Conservation (phyloP, 2,797 vertebrate genomes). For the Atherinosoma microstoma region DNA sequence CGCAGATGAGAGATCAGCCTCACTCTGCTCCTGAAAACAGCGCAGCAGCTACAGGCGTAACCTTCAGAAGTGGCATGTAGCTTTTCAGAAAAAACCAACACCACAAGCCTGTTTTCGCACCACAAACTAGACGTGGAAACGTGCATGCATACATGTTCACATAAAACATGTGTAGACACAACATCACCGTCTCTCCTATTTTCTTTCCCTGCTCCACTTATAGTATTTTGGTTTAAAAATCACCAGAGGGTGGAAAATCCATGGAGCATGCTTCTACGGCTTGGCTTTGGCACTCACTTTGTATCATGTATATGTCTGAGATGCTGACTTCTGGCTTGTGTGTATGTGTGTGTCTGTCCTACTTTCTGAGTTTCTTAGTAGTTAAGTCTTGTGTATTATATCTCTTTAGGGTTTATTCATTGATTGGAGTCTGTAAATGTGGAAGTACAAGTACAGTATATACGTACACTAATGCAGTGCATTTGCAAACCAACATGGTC, state of each 20-base stretch:
- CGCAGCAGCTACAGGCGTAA: slow-evolving; percentile 35
- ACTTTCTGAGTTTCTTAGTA: slow-evolving; percentile 38
- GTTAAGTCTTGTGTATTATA: slow-evolving; percentile 19
- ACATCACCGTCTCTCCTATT: slow-evolving; percentile 9
- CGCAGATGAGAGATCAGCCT: slow-evolving; percentile 35
- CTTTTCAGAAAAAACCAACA: slow-evolving; percentile 24
- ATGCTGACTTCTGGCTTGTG: slow-evolving; percentile 45
- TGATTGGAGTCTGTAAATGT: slow-evolving; percentile 27
- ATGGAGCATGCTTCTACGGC: slow-evolving; percentile 46
- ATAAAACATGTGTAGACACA: neutral
- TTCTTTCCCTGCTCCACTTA: slow-evolving; percentile 43
- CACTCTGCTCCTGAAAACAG: slow-evolving; percentile 30
- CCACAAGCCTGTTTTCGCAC: slow-evolving; percentile 13
- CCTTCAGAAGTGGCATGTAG: slow-evolving; percentile 40
- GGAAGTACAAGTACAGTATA: slow-evolving; percentile 6
- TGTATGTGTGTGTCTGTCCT: slow-evolving; percentile 33
- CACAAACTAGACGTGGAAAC: slow-evolving; percentile 13
- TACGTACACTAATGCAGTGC: neutral
- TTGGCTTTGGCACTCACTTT: slow-evolving; percentile 58
- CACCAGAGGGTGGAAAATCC: slow-evolving; percentile 64
- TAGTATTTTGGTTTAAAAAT: slow-evolving; percentile 62
- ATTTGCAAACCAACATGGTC: slow-evolving; percentile 5
- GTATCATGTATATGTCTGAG: slow-evolving; percentile 63
- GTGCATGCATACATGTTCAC: slow-evolving; percentile 1
- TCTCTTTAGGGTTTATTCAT: slow-evolving; percentile 23